Percentiles rank a stretch among this genome's conserved stretches.
Conservation (phyloP, 1,140 invertebrate species). For the Leptopilina clavipes region DNA sequence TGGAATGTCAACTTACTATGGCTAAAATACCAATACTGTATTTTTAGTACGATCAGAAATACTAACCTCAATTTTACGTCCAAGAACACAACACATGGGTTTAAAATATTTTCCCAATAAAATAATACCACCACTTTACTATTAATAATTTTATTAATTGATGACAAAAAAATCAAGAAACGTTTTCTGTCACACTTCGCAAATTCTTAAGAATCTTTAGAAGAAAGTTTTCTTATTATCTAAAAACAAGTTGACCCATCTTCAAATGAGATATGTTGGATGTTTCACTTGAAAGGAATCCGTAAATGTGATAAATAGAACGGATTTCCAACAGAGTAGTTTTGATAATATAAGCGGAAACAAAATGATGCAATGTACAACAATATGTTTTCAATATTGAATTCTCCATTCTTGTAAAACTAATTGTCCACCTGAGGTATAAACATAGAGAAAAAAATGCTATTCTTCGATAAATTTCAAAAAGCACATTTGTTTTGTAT, state of each 20-base stretch:
- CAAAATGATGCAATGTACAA: constrained; percentile 16
- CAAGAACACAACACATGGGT: no score
- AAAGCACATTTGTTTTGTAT: neutral
- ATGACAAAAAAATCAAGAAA: no score
- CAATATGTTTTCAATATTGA: neutral
- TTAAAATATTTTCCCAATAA: no score
- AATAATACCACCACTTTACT: no score
- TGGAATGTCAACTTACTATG: no score
- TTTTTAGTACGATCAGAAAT: no score
- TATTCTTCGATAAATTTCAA: neutral
- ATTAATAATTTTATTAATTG: no score
- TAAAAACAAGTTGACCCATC: neutral
- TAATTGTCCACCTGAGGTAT: neutral
- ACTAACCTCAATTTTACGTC: no score
- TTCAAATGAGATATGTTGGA: neutral
- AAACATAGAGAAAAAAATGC: neutral
- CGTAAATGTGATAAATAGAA: constrained; percentile 15
- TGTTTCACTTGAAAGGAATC: constrained; percentile 28
- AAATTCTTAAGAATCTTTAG: neutral
- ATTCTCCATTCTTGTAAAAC: neutral
- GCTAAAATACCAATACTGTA: no score
- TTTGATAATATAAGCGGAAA: constrained; percentile 17
- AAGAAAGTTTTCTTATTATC: neutral
- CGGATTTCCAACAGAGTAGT: constrained; percentile 22
- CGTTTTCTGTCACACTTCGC: no score